Evolutionary conservation across 2,888 invertebrate genomes (phyloP), one percentile per base, ranked within the genome.

Genomic region (Agonopterix alstromeriana): DNA sequence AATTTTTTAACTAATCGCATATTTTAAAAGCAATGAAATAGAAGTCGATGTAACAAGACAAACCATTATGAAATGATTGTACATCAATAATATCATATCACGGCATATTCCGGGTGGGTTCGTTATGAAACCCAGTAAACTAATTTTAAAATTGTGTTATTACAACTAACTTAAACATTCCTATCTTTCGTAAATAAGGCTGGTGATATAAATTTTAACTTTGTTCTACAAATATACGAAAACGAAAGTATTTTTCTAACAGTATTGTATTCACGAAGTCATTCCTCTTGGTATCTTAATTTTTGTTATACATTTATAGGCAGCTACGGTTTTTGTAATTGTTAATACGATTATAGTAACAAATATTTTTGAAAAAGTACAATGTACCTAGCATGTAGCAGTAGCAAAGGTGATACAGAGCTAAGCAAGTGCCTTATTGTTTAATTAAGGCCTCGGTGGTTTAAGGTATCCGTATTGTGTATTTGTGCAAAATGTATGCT

Each of bases 401-500:
- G 27, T 7, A 27, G 27, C 27, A 27, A 27, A 27, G 7, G 27
- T 27, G 27, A 27, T 27, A 38, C 38, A 38, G 9, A 38, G 38
- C n/a, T 38, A 58, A 60, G 56, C 58, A 72, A 73, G 81, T 82
- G 81, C 79, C 78, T 81, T 79, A 66, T 38, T 27, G 5, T 27
- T 27, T n/a, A 38, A 38, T 38, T n/a, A 38, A 38, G n/a, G 10
- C 38, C 10, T 17, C 17, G 4, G 2, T 17, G 17, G 2, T 4
- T n/a, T 38, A 10, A n/a, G 9, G 12, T 45, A 12, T 36, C 10
- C 9, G 36, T 44, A 43, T 42, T 45, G 56, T 63, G 56, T 63
- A 61, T 66, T 63, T 64, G 58, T 66, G 58, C 68, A 56, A 56
- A 58, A 53, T 60, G 54, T 62, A 62, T 67, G 73, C 73, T 73